Base-by-base conservation (phyloP, 2,797 vertebrate species). In the Peromyscus eremicus region DNA sequence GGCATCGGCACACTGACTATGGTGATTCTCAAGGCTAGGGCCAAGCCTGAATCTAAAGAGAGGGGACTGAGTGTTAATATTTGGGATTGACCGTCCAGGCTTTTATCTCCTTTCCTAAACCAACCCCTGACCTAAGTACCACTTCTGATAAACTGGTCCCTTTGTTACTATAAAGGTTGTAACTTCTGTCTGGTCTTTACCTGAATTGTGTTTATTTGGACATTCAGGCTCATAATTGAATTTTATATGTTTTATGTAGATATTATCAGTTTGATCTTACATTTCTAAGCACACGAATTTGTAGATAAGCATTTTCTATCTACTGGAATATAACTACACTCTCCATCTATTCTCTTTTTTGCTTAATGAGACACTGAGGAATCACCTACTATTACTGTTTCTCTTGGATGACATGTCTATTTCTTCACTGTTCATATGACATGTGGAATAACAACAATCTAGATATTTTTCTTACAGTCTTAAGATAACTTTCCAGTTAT, bases 71-170 rank as follows among this genome's bases (percentile, higher is more conserved):
- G 4, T 23, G 17, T 23, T 17, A 27, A 14, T 46, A 79, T 89
- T 96, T 95, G 76, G 76, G 3, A 55, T 23, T 62, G n/a, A n/a
- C 43, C 29, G 55, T 8, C 0, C 10, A 87, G 34, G 2, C 2
- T 27, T 82, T 86, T 70, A 64, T 90, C 21, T 90, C 9, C 1
- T 95, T 80, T 40, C 13, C n/a, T 9, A 77, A 86, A n/a, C 3
- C 73, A 8, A 52, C 6, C 1, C 11, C 16, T 55, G 4, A 0
- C 1, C 21, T 84, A 7, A 16, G 6, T 55, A 21, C 32, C 11
- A n/a, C 17, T 81, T 81, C 11, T 70, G 11, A 92, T 80, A 75
- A 68, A 79, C 32, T 29, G 21, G 5, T 0, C 23, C 1, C 37
- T 8, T 21, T 62, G 4, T 62, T 75, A 70, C 40, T 32, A 52